phyloP scores from a whole-genome alignment of 2,113 vertebrate genomes.

The rat (Rattus norvegicus) region DNA sequence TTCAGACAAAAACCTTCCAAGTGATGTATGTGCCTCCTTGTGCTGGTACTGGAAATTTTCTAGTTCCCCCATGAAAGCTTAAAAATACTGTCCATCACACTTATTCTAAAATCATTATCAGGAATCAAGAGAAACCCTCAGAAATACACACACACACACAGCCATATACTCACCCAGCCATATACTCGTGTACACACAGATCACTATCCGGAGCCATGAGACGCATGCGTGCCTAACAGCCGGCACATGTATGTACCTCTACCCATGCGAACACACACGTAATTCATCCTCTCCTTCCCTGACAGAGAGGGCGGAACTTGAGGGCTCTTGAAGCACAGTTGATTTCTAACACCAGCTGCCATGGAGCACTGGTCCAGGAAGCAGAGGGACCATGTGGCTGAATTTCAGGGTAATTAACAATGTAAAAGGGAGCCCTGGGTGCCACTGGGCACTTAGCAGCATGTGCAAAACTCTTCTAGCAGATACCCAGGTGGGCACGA shows the following conservation, averaged over 20 bases:
- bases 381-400: conserved; percentile 68
- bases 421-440: conserved; percentile 76
- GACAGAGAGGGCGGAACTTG: conserved; percentile 58
- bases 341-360: conserved; percentile 74
- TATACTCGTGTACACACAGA: background rate
- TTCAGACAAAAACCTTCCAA: background rate
- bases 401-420: conserved; percentile 77
- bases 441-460: conserved; percentile 74
- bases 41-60: background rate
- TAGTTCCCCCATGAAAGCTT: background rate
- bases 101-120: background rate
- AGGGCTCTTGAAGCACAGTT: conserved; percentile 61
- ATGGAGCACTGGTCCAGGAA: conserved; percentile 64
- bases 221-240: background rate
- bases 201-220: background rate
- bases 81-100: background rate
- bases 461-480: conserved; percentile 77
- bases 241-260: background rate
- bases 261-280: fast-evolving
- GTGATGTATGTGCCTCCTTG: background rate
- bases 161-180: background rate
- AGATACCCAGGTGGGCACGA: conserved; percentile 73
- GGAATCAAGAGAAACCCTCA: background rate
- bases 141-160: background rate
- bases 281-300: conserved; percentile 31